phyloP scores from a whole-genome alignment of 1,140 invertebrate species.

The Trichomalopsis sarcophagae region DNA sequence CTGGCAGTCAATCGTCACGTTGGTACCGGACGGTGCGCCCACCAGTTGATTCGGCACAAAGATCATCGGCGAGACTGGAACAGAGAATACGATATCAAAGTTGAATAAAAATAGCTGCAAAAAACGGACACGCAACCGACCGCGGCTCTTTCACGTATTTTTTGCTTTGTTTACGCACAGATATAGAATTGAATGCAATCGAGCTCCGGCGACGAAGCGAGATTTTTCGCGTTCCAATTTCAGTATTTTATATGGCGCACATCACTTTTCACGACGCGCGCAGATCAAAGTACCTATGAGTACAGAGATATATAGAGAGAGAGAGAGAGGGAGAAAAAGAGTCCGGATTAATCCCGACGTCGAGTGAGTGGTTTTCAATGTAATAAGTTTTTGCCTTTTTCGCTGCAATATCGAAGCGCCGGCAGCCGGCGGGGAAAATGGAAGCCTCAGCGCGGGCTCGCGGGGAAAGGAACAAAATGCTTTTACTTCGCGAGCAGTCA shows the following conservation, averaged over 20 bases:
- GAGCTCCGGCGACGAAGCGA: too few species aligned
- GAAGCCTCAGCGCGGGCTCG: background rate
- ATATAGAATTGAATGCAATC: too few species aligned
- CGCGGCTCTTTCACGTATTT: too few species aligned
- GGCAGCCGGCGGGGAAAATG: background rate
- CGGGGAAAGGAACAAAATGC: background rate
- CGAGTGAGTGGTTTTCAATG: slow-evolving; percentile 15
- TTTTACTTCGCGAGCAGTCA: slow-evolving; percentile 6
- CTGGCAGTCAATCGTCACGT: slow-evolving; percentile 94
- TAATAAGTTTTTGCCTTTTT: slow-evolving; percentile 7
- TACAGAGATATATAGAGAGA: background rate
- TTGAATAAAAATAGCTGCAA: too few species aligned
- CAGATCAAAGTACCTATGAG: background rate
- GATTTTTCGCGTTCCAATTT: too few species aligned
- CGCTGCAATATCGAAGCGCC: background rate
- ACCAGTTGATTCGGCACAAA: slow-evolving; percentile 94
- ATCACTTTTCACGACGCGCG: background rate
- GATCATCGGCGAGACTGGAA: slow-evolving; percentile 92
- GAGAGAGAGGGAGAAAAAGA: slow-evolving; percentile 11
- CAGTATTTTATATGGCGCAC: background rate
- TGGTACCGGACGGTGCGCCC: slow-evolving; percentile 89
- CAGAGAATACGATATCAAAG: slow-evolving; percentile 9
- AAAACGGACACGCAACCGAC: too few species aligned
- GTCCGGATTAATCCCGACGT: background rate
- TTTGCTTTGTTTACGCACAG: too few species aligned